Conservation (phyloP, 64 coral and sea anemone species). For the Montipora efflorescens region DNA sequence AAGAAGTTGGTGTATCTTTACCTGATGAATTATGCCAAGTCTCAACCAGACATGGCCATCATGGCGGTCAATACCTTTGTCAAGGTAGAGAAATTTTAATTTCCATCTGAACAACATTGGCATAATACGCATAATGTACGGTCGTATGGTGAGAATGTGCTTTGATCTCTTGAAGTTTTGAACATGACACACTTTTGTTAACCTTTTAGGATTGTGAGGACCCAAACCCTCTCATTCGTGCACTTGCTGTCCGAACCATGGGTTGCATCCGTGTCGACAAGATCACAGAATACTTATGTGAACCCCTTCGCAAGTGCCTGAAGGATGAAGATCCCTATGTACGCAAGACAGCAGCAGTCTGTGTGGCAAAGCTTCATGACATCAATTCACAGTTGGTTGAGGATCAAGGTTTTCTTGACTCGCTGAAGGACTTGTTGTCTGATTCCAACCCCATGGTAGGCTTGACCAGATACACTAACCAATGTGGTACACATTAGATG, state of each 20-base stretch:
- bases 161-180: no score
- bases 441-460: constrained; percentile 99
- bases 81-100: constrained; percentile 64
- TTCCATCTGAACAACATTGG: no score
- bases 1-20: constrained; percentile 98
- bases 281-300: constrained; percentile 99
- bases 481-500: neutral
- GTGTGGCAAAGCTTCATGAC: constrained; percentile 98
- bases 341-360: constrained; percentile 96
- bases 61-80: constrained; percentile 99
- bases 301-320: constrained; percentile 95
- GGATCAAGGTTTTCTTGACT: constrained; percentile 97
- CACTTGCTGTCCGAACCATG: constrained; percentile 96
- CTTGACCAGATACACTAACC: neutral
- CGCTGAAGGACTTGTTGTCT: constrained; percentile 92
- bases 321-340: constrained; percentile 99
- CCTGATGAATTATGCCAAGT: constrained; percentile 99
- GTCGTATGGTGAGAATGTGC: no score
- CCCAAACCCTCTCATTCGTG: constrained; percentile 95
- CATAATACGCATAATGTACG: no score
- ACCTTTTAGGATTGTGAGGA: constrained; percentile 91
- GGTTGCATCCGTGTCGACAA: constrained; percentile 99
- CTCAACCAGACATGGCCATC: constrained; percentile 99
- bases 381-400: constrained; percentile 98
- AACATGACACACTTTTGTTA: neutral